Evolutionary conservation across 2,888 invertebrate genomes (phyloP).

Genomic region (Pandemis corylana): DNA sequence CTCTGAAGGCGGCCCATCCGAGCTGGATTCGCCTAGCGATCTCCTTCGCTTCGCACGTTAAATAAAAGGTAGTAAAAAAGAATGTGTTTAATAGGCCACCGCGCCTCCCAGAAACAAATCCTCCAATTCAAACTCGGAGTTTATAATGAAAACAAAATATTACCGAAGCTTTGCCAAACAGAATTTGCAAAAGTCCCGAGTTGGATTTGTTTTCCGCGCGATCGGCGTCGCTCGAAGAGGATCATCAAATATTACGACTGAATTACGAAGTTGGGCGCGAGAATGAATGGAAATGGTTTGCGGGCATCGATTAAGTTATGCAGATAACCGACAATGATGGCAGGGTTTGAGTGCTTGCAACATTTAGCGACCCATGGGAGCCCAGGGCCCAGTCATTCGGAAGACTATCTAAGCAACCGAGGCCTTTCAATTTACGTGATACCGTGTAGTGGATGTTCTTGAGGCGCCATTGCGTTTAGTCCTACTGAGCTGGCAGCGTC

Average conservation of each 20-base stretch:
- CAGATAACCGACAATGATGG: neutral
- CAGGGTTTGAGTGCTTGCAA: too few relatives aligned
- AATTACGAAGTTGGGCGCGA: conserved; percentile 27
- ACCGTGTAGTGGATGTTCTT: too few relatives aligned
- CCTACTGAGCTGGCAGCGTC: too few relatives aligned
- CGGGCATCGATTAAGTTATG: conserved; percentile 22
- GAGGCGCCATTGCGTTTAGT: too few relatives aligned
- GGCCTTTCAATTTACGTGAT: too few relatives aligned
- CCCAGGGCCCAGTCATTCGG: too few relatives aligned
- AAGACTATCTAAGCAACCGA: too few relatives aligned
- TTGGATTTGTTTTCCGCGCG: conserved; percentile 27
- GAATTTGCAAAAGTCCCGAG: conserved; percentile 19
- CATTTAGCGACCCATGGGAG: too few relatives aligned
- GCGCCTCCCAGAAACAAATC: neutral
- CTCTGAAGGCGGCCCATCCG: too few relatives aligned
- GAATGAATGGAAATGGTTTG: conserved; percentile 15
- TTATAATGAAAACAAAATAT: conserved; percentile 19
- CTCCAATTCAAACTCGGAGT: neutral
- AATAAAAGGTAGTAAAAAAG: neutral
- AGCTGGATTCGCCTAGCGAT: too few relatives aligned
- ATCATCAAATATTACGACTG: conserved; percentile 32
- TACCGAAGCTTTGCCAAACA: conserved; percentile 12
- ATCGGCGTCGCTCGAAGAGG: conserved; percentile 14
- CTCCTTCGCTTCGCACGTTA: neutral
- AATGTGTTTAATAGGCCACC: neutral